Base-by-base conservation (phyloP, 2,888 invertebrate species). In the Epirrhoe alternata region DNA sequence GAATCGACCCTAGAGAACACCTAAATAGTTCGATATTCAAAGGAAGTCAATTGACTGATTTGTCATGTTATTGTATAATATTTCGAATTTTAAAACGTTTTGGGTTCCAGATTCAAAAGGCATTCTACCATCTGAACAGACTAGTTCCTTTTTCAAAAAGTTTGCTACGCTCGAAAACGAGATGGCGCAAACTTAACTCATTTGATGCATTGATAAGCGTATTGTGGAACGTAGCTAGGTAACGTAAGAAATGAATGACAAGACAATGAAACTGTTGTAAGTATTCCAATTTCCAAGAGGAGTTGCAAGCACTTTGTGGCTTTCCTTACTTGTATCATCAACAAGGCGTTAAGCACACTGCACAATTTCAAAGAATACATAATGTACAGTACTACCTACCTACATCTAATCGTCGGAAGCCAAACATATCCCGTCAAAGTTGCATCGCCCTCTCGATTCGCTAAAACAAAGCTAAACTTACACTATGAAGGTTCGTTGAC, bases 401-500 rank as follows among this genome's bases (percentile, higher is more conserved):
- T n/a, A n/a, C 24, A 24, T 24, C 38, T 38, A 51, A 51, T 63
- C 53, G 64, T 33, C 52, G 38, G 55, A 64, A 64, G 53, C 57
- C 61, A 60, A 50, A 64, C 57, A 68, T 58, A 61, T 56, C 45
- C 55, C 45, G 55, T 33, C 60, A 51, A 55, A 62, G 60, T 54
- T 51, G 33, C 57, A 54, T 45, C 57, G 61, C 53, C 38, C 59
- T 67, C 66, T 55, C 60, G 57, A 53, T 64, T 54, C 53, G 63
- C 69, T 55, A 61, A 68, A 64, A 54, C 59, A 56, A 63, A 55
- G 61, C 67, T 60, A 54, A 47, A 47, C 47, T 42, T 54, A 52
- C 53, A 35, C 59, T 61, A 59, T 38, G 56, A 54, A 42, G 61
- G 74, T 69, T 61, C 74, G 58, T 70, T 69, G 70, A 71, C 72